Conservation (phyloP, 1,140 invertebrate species). For the Notospermus geniculatus region DNA sequence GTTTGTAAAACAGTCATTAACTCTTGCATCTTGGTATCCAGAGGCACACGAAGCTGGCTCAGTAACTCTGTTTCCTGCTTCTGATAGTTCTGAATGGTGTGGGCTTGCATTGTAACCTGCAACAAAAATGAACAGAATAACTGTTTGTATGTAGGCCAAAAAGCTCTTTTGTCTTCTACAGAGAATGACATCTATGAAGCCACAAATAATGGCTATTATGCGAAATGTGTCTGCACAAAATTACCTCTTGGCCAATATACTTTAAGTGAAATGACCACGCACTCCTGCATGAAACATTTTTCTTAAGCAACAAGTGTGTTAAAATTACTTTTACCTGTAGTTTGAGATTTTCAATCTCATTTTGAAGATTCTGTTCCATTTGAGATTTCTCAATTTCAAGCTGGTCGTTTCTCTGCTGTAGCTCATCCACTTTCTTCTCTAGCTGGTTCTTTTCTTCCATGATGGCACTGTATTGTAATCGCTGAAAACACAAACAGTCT, state of each 20-base stretch:
- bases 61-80: conserved; percentile 38
- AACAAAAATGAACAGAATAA: conserved; percentile 3
- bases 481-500: neutral
- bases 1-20: conserved; percentile 29
- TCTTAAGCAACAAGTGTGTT: neutral
- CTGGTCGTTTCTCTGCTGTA: conserved; percentile 31
- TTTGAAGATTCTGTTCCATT: conserved; percentile 21
- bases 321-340: conserved; percentile 24
- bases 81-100: conserved; percentile 30
- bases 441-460: conserved; percentile 4
- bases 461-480: neutral
- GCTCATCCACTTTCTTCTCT: conserved; percentile 25
- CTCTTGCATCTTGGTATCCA: conserved; percentile 30
- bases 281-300: neutral
- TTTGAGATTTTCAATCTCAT: conserved; percentile 30
- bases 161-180: neutral
- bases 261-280: neutral
- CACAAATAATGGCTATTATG: neutral
- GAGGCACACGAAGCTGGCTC: conserved; percentile 31
- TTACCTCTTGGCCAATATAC: neutral
- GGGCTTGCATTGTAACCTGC: conserved; percentile 28
- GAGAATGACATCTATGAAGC: neutral
- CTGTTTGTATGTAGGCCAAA: neutral
- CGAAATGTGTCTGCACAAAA: neutral
- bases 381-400: conserved; percentile 23